A percentile compares a stretch with the other conserved stretches of the same genome.
phyloP scores from a whole-genome alignment of 2,888 invertebrate species.

The Encarsia formosa region DNA sequence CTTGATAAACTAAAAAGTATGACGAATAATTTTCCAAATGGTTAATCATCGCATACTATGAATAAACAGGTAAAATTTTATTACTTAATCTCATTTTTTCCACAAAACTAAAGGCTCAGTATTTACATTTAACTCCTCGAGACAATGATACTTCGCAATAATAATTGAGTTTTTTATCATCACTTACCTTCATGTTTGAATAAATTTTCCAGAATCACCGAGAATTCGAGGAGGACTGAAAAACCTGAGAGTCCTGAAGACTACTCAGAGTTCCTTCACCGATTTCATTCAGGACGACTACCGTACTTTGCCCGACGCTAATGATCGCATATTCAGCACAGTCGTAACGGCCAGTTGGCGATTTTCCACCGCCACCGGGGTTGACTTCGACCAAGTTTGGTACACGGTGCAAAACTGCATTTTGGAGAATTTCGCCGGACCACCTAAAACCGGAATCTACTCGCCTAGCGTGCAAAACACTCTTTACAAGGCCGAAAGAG shows the following conservation, averaged over 20 bases:
- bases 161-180: too few relatives aligned
- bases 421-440: constrained; percentile 72
- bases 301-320: constrained; percentile 69
- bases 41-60: too few relatives aligned
- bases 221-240: constrained; percentile 66
- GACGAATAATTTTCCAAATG: too few relatives aligned
- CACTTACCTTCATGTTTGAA: not conserved
- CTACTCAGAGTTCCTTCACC: constrained; percentile 75
- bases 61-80: too few relatives aligned
- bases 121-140: too few relatives aligned
- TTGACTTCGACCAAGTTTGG: constrained; percentile 71
- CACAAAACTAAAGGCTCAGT: too few relatives aligned
- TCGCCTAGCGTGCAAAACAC: constrained; percentile 80
- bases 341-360: constrained; percentile 72
- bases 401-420: constrained; percentile 66
- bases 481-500: constrained; percentile 67
- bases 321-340: constrained; percentile 76
- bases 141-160: too few relatives aligned
- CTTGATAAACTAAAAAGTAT: too few relatives aligned
- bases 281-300: constrained; percentile 78
- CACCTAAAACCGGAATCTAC: constrained; percentile 65
- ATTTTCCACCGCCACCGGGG: constrained; percentile 61
- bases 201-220: constrained; percentile 57
- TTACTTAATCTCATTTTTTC: too few relatives aligned
- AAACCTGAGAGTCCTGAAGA: constrained; percentile 70